These are phyloP conservation scores for Anguilla marmorata DNA, from an alignment of 2,797 vertebrate genomes.

Conservation along the genomic window DNA sequence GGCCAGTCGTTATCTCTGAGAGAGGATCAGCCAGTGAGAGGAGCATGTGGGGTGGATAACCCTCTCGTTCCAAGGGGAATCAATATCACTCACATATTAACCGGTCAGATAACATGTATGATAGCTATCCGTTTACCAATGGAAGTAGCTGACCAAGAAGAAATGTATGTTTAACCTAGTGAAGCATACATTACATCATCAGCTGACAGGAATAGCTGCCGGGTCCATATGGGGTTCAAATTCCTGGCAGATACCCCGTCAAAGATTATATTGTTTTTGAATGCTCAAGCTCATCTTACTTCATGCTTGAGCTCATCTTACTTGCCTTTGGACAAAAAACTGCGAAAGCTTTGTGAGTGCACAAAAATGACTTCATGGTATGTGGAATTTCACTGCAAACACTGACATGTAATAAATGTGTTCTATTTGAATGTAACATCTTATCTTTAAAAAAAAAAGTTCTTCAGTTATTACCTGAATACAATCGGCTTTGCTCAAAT, in stretches of 20 bases:
- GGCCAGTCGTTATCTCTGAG: constrained; percentile 58
- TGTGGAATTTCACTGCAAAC: not conserved
- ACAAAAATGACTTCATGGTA: not conserved
- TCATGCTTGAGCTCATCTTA: not conserved
- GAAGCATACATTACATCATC: not conserved
- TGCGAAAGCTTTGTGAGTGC: not conserved
- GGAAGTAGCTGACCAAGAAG: not conserved
- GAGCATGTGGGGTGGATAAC: constrained; percentile 55
- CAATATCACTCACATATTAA: constrained; percentile 70
- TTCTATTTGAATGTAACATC: not conserved
- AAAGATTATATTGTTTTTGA: not conserved
- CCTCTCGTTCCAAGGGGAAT: constrained; percentile 60
- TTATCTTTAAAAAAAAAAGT: too few species aligned
- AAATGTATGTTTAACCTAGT: constrained; percentile 15
- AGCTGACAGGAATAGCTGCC: not conserved
- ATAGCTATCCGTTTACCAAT: constrained; percentile 20
- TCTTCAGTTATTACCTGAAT: too few species aligned
- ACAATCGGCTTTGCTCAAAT: too few species aligned
- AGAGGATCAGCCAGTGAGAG: constrained; percentile 39
- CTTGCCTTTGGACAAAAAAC: not conserved
- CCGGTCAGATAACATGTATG: constrained; percentile 52
- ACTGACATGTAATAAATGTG: not conserved
- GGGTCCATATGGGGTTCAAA: not conserved
- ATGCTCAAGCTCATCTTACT: not conserved
- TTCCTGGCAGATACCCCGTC: not conserved